A percentile compares a stretch with the other conserved stretches of the same genome.
Evolutionary conservation across 2,113 vertebrate genomes (phyloP).

Genomic region (Cairina moschata): DNA sequence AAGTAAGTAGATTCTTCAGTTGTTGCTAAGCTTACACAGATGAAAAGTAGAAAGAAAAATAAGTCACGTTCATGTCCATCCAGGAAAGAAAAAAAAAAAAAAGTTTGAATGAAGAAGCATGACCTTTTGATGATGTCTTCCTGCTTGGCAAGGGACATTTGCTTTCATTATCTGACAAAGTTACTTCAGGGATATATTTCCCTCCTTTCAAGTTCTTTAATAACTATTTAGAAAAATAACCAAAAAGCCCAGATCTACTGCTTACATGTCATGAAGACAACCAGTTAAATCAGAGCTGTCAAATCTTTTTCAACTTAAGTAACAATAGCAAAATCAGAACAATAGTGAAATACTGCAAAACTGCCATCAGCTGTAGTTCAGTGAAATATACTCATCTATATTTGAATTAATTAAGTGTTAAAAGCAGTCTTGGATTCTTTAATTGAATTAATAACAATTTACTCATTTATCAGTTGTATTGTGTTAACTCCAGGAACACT

Average conservation of each 20-base stretch:
- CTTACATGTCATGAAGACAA: not conserved
- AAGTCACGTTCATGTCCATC: not conserved
- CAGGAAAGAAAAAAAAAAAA: not conserved
- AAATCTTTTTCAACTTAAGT: not conserved
- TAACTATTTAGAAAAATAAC: not conserved
- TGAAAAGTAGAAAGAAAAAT: not conserved
- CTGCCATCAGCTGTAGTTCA: not conserved
- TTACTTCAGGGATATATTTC: not conserved
- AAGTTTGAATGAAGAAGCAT: not conserved
- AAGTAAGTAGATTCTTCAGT: not conserved
- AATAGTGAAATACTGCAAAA: not conserved
- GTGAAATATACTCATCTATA: not conserved
- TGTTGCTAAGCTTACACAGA: not conserved
- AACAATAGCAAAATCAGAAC: not conserved
- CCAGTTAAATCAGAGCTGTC: not conserved
- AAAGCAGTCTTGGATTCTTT: not conserved
- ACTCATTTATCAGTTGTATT: not conserved
- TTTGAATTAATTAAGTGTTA: not conserved
- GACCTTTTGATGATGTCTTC: not conserved
- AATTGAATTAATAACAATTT: not conserved
- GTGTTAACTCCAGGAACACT: not conserved
- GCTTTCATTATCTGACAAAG: not conserved
- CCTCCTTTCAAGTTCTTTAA: not conserved
- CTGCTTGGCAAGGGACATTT: not conserved
- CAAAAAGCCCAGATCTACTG: not conserved